A percentile compares a stretch with the other conserved stretches of the same genome.
These are phyloP conservation scores for Symphodus melops DNA, from an alignment of 2,113 vertebrate species.

Conservation along the genomic window DNA sequence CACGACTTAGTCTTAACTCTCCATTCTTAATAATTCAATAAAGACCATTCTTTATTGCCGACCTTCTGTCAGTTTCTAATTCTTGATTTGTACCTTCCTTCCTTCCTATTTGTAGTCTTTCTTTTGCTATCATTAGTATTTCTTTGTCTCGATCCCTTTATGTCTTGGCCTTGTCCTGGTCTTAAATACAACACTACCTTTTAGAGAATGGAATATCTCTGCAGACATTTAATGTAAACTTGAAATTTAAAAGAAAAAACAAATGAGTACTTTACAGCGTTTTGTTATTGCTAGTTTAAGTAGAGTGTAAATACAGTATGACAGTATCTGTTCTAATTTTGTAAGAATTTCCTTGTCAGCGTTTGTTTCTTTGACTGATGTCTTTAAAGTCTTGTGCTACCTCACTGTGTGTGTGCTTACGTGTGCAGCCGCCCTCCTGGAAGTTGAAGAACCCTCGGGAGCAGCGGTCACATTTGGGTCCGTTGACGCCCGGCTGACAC, in stretches of 20 bases:
- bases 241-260: conserved; percentile 15
- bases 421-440: conserved; percentile 95
- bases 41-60: too few species aligned
- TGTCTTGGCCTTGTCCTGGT: too few species aligned
- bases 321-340: neutral
- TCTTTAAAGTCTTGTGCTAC: neutral
- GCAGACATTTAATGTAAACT: conserved; percentile 20
- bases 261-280: conserved; percentile 21
- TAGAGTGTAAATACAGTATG: neutral
- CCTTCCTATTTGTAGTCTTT: too few species aligned
- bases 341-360: neutral
- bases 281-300: neutral
- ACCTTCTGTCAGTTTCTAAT: too few species aligned
- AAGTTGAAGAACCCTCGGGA: conserved; percentile 92
- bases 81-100: too few species aligned
- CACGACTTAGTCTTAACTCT: too few species aligned
- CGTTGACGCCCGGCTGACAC: conserved; percentile 94
- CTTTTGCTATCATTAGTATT: too few species aligned
- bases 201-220: neutral
- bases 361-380: neutral
- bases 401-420: conserved; percentile 77
- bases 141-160: too few species aligned
- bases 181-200: too few species aligned
- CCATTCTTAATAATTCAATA: too few species aligned
- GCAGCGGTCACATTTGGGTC: conserved; percentile 94